These are phyloP conservation scores for Araneus ventricosus DNA, from an alignment of 1,140 invertebrate species.

Conservation along the genomic window DNA sequence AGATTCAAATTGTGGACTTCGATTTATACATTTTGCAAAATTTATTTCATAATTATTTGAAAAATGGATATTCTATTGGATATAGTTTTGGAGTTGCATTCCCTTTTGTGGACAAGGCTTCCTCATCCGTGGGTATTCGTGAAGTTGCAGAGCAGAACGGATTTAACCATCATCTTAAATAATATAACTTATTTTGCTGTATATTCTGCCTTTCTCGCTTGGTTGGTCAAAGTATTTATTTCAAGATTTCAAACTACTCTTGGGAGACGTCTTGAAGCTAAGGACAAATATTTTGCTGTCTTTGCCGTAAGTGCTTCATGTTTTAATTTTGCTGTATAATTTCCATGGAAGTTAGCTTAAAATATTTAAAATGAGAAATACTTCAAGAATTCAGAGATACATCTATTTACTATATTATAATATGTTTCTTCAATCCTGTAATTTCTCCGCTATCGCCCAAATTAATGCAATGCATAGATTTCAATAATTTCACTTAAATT, in stretches of 20 bases:
- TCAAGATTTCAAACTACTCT: not conserved
- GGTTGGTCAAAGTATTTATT: not conserved
- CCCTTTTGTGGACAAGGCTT: not conserved
- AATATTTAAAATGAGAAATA: too few relatives aligned
- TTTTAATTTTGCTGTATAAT: too few relatives aligned
- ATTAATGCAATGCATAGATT: too few relatives aligned
- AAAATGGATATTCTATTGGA: not conserved
- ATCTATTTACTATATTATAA: too few relatives aligned
- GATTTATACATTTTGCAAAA: too few relatives aligned
- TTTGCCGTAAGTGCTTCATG: not conserved
- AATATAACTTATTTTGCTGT: not conserved
- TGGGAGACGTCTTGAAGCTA: not conserved
- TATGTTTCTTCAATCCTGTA: too few relatives aligned
- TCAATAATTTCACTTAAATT: too few relatives aligned
- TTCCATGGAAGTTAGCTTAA: too few relatives aligned
- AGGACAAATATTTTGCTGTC: not conserved
- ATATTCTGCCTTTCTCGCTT: not conserved
- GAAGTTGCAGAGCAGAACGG: not conserved
- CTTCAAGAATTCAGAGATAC: too few relatives aligned
- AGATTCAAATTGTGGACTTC: too few relatives aligned
- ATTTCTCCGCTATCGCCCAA: too few relatives aligned
- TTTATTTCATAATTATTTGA: too few relatives aligned
- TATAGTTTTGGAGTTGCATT: not conserved
- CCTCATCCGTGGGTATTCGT: not conserved
- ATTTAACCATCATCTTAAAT: not conserved